Percentiles rank a stretch among this genome's conserved stretches.
Evolutionary conservation across 2,888 invertebrate genomes (phyloP).

Genomic region (Drosophila multiciliata): DNA sequence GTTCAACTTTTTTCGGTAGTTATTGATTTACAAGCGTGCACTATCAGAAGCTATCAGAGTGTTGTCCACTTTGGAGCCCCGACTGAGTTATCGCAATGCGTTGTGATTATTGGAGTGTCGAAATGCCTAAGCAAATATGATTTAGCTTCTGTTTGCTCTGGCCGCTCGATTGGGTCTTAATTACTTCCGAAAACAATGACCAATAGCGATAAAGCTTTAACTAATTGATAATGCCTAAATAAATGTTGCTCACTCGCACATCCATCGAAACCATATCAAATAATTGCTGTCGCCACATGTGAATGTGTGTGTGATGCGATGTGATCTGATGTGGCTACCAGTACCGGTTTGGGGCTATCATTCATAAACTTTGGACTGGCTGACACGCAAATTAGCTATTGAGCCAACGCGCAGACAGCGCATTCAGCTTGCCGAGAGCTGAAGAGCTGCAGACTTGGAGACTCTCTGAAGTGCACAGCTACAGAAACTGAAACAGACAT

Average conservation of each 20-base stretch:
- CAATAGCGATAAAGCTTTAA: constrained; percentile 60
- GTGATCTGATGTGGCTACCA: constrained; percentile 28
- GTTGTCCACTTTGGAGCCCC: constrained; percentile 58
- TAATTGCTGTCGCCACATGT: constrained; percentile 39
- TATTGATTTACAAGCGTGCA: constrained; percentile 77
- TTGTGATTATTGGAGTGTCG: constrained; percentile 77
- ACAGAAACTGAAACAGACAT: constrained; percentile 49
- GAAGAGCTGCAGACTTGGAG: constrained; percentile 58
- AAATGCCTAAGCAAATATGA: constrained; percentile 79
- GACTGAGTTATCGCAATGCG: constrained; percentile 70
- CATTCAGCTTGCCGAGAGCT: constrained; percentile 45
- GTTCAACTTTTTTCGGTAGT: constrained; percentile 67
- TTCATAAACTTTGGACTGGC: constrained; percentile 72
- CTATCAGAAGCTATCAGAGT: constrained; percentile 56
- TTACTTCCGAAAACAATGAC: constrained; percentile 80
- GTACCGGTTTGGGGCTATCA: constrained; percentile 73
- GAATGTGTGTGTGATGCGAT: neutral
- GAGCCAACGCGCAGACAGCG: constrained; percentile 73
- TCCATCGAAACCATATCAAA: constrained; percentile 53
- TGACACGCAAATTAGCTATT: constrained; percentile 80
- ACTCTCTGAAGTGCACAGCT: constrained; percentile 61
- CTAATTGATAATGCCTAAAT: constrained; percentile 66
- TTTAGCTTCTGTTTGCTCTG: constrained; percentile 72
- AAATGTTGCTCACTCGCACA: constrained; percentile 31
- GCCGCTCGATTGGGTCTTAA: constrained; percentile 75